phyloP scores from a whole-genome alignment of 1,140 invertebrate genomes.

The Drosophila ogumai region DNA sequence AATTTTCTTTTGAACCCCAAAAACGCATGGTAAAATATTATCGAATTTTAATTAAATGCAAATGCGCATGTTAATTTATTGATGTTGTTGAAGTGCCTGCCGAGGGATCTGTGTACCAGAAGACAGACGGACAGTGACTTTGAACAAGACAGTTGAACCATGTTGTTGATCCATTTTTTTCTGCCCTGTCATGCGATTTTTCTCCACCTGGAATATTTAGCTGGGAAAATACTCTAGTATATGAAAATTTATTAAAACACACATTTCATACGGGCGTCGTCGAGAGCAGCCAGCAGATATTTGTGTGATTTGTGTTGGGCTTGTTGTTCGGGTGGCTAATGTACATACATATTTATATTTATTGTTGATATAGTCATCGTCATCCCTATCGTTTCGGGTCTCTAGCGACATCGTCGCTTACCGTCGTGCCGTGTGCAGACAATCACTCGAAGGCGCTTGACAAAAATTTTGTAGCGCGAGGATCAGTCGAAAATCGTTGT shows the following conservation, averaged over 20 bases:
- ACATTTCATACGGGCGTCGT: constrained; percentile 11
- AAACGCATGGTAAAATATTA: constrained; percentile 45
- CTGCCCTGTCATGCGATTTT: constrained; percentile 38
- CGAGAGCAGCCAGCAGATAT: constrained; percentile 11
- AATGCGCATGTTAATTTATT: constrained; percentile 70
- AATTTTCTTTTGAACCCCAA: constrained; percentile 59
- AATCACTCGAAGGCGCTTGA: constrained; percentile 47
- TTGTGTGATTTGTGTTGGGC: constrained; percentile 55
- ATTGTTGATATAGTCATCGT: constrained; percentile 55
- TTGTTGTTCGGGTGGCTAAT: constrained; percentile 37
- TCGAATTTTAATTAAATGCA: constrained; percentile 76
- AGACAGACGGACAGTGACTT: constrained; percentile 29
- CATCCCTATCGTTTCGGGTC: constrained; percentile 58
- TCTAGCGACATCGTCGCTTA: constrained; percentile 56
- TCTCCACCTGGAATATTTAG: constrained; percentile 46
- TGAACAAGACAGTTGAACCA: constrained; percentile 50
- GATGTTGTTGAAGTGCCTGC: constrained; percentile 43
- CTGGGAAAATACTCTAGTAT: constrained; percentile 3
- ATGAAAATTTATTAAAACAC: constrained; percentile 34
- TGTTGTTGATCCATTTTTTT: constrained; percentile 33
- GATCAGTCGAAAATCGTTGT: constrained; percentile 83
- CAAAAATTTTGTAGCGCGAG: constrained; percentile 62
- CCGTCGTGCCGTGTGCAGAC: constrained; percentile 78
- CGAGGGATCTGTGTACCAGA: constrained; percentile 8
- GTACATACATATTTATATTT: constrained; percentile 17